Base-by-base conservation (phyloP, 1,140 invertebrate species). In the Micrasema longulum region DNA sequence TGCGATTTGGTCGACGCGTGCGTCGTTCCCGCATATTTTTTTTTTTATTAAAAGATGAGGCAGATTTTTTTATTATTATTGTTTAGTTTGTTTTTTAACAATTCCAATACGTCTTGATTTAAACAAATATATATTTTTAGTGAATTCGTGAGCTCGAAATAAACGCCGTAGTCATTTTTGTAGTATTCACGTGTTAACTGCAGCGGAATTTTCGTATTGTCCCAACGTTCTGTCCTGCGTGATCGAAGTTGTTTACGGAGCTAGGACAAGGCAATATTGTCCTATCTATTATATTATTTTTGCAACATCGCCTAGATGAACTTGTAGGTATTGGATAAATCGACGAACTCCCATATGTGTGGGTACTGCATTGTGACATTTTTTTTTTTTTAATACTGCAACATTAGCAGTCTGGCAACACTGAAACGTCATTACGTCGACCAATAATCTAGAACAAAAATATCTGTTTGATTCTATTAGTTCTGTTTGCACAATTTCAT, bases 321-420 rank as follows among this genome's bases (percentile, higher is more conserved):
- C 0, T 4, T 52, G n/a, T 23, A 1, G 4, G 12, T 52, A 10
- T 18, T 52, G 20, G 14, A 20, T 20, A 52, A 52, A 52, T 14
- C 22, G 5, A 52, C 1, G 11, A 52, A 0, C 4, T 18, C 4
- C 12, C 18, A 52, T 4, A 52, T 18, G 1, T 20, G 14, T 20
- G 0, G 1, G 22, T 20, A 23, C 12, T 9, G 12, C 12, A 12
- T 2, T 22, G 12, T 22, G 1, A 18, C 20, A 22, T 22, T 52
- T 23, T 52, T 52, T 22, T 20, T 45, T 45, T 45, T 16, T 45
- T n/a, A n/a, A n/a, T n/a, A n/a, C n/a, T n/a, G n/a, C n/a, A n/a
- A n/a, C n/a, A n/a, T n/a, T n/a, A n/a, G n/a, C 43, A 4, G 4
- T 20, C 1, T 52, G 48, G 48, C 20, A 52, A 52, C 48, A 52